phyloP scores from a whole-genome alignment of 2,888 invertebrate genomes.

The Argyresthia goedartella region DNA sequence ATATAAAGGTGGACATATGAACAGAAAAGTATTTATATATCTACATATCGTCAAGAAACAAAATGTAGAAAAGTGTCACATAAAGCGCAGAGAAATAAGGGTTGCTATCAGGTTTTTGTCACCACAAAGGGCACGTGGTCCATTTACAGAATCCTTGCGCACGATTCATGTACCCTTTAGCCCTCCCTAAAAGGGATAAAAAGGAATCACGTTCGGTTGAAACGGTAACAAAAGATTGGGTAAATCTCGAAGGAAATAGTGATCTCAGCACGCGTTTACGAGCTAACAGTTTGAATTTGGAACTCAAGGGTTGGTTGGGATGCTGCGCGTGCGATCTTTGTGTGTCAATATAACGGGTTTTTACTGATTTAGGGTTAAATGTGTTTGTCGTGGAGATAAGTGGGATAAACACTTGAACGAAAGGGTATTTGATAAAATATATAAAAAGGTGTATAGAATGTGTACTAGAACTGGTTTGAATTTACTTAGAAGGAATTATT shows the following conservation, averaged over 20 bases:
- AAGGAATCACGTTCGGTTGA: conserved; percentile 29
- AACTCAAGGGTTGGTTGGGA: conserved; percentile 29
- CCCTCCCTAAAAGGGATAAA: conserved; percentile 38
- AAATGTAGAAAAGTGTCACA: not conserved
- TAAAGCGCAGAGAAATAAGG: conserved; percentile 22
- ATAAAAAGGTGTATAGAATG: too few species aligned
- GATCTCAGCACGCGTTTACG: conserved; percentile 59
- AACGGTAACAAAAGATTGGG: conserved; percentile 31
- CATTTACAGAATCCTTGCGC: conserved; percentile 58
- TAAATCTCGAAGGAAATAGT: conserved; percentile 37
- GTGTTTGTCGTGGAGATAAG: too few species aligned
- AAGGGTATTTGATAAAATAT: too few species aligned
- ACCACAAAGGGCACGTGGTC: conserved; percentile 57
- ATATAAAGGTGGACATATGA: too few species aligned
- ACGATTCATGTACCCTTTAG: conserved; percentile 57
- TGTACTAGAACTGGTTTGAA: too few species aligned
- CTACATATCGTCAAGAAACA: too few species aligned
- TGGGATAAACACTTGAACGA: too few species aligned
- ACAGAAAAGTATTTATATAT: too few species aligned
- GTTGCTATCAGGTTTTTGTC: conserved; percentile 41
- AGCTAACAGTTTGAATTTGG: conserved; percentile 35
- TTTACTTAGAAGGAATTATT: too few species aligned
- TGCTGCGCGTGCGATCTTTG: conserved; percentile 52
- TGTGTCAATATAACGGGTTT: conserved; percentile 8
- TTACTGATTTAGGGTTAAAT: too few species aligned